These are phyloP conservation scores for Acleris emargana DNA, from an alignment of 2,888 invertebrate species.

Conservation along the genomic window DNA sequence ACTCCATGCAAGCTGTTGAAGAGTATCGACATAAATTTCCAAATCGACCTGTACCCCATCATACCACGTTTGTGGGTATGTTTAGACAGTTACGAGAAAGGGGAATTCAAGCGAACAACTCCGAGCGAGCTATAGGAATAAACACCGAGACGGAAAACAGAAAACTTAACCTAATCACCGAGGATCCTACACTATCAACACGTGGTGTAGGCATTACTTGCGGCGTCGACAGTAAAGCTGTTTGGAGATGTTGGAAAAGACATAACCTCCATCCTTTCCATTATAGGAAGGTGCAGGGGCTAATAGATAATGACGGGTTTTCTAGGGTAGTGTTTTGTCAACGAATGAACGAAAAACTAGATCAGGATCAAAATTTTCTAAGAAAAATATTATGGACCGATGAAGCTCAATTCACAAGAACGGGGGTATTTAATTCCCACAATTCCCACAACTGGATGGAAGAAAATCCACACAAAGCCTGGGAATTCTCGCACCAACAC, in stretches of 20 bases:
- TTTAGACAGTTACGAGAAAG: constrained; percentile 5
- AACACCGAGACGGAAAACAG: not conserved
- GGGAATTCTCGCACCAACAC: constrained; percentile 6
- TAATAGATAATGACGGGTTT: constrained; percentile 1
- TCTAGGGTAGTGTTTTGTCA: constrained; percentile 5
- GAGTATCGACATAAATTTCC: too few relatives aligned
- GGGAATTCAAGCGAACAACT: constrained; percentile 6
- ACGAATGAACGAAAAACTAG: too few relatives aligned
- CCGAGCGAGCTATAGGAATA: constrained; percentile 1
- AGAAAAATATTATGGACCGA: not conserved
- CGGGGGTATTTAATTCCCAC: constrained; percentile 4
- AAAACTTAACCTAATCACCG: constrained; percentile 4
- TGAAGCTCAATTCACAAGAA: constrained; percentile 6
- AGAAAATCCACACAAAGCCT: constrained; percentile 5
- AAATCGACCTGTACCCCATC: constrained; percentile 7
- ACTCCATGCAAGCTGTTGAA: constrained; percentile 4
- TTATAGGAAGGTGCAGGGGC: constrained; percentile 1
- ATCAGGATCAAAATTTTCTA: not conserved
- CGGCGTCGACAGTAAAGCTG: not conserved
- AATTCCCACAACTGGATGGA: constrained; percentile 10
- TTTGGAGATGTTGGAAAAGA: constrained; percentile 5
- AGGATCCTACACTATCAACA: constrained; percentile 1
- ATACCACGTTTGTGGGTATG: not conserved
- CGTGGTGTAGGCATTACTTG: constrained; percentile 6
- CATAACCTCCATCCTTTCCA: constrained; percentile 4